Evolutionary conservation across 2,888 invertebrate genomes (phyloP).

Genomic region (Drosophila kanekoi): DNA sequence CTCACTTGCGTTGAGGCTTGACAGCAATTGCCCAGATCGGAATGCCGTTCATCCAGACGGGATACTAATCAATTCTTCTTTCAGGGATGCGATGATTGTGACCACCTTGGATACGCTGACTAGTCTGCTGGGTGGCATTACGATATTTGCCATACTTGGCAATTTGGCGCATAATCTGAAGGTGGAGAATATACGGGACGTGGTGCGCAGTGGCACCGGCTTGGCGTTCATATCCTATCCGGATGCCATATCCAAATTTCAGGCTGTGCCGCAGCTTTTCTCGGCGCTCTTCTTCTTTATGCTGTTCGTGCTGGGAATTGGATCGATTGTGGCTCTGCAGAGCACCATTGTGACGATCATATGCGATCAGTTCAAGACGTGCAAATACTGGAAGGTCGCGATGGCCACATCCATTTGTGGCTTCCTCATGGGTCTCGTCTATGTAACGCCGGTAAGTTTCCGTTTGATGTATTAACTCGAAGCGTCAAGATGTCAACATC

Average conservation of each 20-base stretch:
- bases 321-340: constrained; percentile 90
- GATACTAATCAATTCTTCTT: no score
- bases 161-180: constrained; percentile 89
- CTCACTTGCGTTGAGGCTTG: no score
- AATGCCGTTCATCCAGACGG: no score
- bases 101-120: constrained; percentile 93
- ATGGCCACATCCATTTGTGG: constrained; percentile 86
- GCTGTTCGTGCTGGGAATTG: constrained; percentile 92
- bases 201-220: constrained; percentile 91
- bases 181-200: constrained; percentile 87
- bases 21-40: no score
- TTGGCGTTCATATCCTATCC: constrained; percentile 94
- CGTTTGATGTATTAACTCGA: not conserved
- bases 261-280: constrained; percentile 90
- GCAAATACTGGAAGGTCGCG: constrained; percentile 88
- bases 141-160: constrained; percentile 93
- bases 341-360: constrained; percentile 89
- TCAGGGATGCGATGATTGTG: constrained; percentile 93
- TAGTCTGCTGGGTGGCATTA: constrained; percentile 91
- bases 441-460: constrained; percentile 89
- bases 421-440: constrained; percentile 89
- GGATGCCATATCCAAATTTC: constrained; percentile 92
- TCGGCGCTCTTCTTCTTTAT: constrained; percentile 93
- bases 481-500: not conserved
- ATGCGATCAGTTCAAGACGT: constrained; percentile 88